Evolutionary conservation across 2,113 vertebrate genomes (phyloP), one percentile per base, ranked within the genome.

Genomic region (Columba janthina): DNA sequence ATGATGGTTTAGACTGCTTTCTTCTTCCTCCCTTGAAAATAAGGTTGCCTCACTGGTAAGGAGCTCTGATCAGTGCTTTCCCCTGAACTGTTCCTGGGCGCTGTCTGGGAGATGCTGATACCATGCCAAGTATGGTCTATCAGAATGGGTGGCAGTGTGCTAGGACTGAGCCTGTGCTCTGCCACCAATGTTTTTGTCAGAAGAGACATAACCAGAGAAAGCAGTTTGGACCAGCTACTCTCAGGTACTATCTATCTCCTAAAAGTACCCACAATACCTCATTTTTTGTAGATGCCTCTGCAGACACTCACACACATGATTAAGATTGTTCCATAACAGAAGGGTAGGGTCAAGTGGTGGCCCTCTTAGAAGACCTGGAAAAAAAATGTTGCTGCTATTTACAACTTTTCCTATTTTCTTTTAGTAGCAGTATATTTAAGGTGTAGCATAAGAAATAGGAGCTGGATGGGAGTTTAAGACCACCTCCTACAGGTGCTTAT

Each of bases 51-150:
- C 38, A 44, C 4, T 53, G 34, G 22, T 6, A 32, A 46, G 48
- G 67, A 72, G 3, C 9, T 69, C 16, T 22, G 0, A 17, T 18
- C 18, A 54, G 12, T 58, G 22, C 10, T 89, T 5, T 81, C 16
- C 11, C 57, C 25, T 64, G 38, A 72, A 42, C 12, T 40, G 26
- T 12, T 93, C 38, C 25, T 64, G 38, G 51, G 7, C 0, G 3
- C 8, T 42, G 29, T 31, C 44, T 89, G 48, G 31, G 44, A 60
- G 48, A 50, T 42, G n/a, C 14, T 72, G 50, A 69, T 32, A 42
- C 5, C 6, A 42, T 14, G 10, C 28, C 25, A 58, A 17, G 5
- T 14, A 25, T 0, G 1, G 24, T 44, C 40, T 72, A 11, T 12
- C 24, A 80, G n/a, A 38, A 74, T 9, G 10, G n/a, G 38, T n/a